Evolutionary conservation across 2,113 vertebrate species (phyloP).

Genomic region (Alligator sinensis): DNA sequence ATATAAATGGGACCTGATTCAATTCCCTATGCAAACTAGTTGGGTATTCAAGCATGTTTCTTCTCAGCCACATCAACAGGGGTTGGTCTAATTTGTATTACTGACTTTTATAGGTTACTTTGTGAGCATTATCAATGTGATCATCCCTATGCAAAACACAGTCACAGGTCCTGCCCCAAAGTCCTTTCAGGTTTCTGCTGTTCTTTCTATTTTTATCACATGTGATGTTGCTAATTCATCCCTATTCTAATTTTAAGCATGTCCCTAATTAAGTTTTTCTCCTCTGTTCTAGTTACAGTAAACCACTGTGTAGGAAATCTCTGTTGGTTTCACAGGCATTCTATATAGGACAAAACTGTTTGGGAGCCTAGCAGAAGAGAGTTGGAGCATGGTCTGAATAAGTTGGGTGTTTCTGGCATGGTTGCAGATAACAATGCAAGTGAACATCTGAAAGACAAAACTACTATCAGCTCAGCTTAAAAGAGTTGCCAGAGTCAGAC

Average conservation of each 20-base stretch:
- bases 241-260: background rate
- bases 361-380: conserved; percentile 30
- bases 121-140: background rate
- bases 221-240: background rate
- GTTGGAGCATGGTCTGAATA: conserved; percentile 12
- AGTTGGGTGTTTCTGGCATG: conserved; percentile 47
- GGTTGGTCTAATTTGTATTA: background rate
- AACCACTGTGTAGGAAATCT: background rate
- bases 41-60: background rate
- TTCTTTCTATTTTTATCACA: background rate
- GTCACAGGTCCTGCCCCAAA: too few species aligned
- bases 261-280: background rate
- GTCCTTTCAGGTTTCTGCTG: background rate
- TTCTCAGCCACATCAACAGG: background rate
- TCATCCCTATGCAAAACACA: background rate
- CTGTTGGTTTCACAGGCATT: background rate
- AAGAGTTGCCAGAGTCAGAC: conserved; percentile 57
- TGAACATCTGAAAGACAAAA: conserved; percentile 68
- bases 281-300: background rate
- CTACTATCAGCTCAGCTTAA: conserved; percentile 35
- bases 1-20: background rate
- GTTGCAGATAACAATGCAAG: conserved; percentile 54
- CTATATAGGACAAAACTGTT: background rate
- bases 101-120: background rate
- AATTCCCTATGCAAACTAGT: background rate